Evolutionary conservation across 2,888 invertebrate genomes (phyloP).

Genomic region (Anagyrus pseudococci): DNA sequence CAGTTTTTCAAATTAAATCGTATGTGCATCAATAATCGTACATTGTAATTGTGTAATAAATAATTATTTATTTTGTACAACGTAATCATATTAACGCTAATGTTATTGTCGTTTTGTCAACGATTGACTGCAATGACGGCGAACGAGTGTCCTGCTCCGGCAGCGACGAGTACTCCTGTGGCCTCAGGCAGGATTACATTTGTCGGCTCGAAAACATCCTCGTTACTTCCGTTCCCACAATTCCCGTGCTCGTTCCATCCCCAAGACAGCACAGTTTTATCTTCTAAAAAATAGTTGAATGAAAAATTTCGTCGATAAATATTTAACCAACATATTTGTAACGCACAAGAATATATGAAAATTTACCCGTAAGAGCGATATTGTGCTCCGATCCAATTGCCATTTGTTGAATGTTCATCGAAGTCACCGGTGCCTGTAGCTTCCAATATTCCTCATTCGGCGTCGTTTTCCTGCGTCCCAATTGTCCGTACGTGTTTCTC

Average conservation of each 20-base stretch:
- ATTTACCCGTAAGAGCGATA: constrained; percentile 66
- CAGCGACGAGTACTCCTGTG: constrained; percentile 48
- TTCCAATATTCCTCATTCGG: constrained; percentile 33
- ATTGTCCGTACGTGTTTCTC: constrained; percentile 80
- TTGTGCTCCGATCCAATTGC: constrained; percentile 83
- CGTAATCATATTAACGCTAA: background rate
- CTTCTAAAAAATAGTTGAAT: constrained; percentile 61
- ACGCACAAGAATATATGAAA: background rate
- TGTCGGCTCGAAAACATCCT: constrained; percentile 62
- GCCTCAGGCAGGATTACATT: constrained; percentile 50
- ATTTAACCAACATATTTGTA: background rate
- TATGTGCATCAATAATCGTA: too few relatives aligned
- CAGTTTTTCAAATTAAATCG: background rate
- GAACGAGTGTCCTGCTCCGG: constrained; percentile 61
- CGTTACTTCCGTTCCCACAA: constrained; percentile 72
- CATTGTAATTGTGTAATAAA: background rate
- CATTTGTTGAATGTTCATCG: constrained; percentile 64
- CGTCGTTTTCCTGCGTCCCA: constrained; percentile 65
- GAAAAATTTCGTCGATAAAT: background rate
- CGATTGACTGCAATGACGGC: constrained; percentile 48
- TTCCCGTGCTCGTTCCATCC: constrained; percentile 93
- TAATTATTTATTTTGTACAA: background rate
- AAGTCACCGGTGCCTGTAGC: constrained; percentile 50
- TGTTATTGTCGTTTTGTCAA: background rate
- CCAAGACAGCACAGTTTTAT: constrained; percentile 77